Base-by-base conservation (phyloP, 2,888 invertebrate species). In the Orthonevra nobilis region DNA sequence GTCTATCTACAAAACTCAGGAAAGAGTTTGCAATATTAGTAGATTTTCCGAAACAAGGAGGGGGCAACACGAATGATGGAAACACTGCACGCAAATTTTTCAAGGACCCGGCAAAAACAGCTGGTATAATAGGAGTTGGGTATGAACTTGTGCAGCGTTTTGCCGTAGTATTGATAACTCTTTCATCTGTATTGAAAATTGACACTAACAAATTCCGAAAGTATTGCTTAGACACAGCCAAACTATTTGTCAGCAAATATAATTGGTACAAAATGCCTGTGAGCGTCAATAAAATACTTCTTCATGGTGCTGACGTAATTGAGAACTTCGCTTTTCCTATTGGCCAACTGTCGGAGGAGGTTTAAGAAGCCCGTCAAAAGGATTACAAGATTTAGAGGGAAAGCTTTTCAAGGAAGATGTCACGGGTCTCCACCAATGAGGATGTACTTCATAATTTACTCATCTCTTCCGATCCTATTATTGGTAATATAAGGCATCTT, bases 241-340 rank as follows among this genome's bases (percentile, higher is more conserved):
- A 36, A 52, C 9, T 14, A 36, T 23, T 52, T 36, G 12, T 52
- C 9, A 9, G 2, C 50, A 19, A 50, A 32, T 34, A 50, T 14
- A 15, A 46, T 52, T 52, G 52, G 23, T 52, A 36, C 23, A 32
- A 58, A 58, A 58, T 40, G 40, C 10, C 40, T 14, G 42, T 42
- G 2, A 30, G 30, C 7, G 58, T 58, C 26, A n/a, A n/a, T n/a
- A n/a, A n/a, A n/a, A n/a, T n/a, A n/a, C n/a, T n/a, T n/a, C n/a
- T n/a, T n/a, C n/a, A n/a, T n/a, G n/a, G n/a, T n/a, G n/a, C n/a
- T n/a, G n/a, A n/a, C n/a, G n/a, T n/a, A n/a, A n/a, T n/a, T n/a
- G n/a, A n/a, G n/a, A n/a, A n/a, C n/a, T n/a, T n/a, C n/a, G n/a
- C n/a, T n/a, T n/a, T n/a, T n/a, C n/a, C n/a, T n/a, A n/a, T n/a